Conservation (phyloP, 2,888 invertebrate genomes). For the Ceramica pisi region DNA sequence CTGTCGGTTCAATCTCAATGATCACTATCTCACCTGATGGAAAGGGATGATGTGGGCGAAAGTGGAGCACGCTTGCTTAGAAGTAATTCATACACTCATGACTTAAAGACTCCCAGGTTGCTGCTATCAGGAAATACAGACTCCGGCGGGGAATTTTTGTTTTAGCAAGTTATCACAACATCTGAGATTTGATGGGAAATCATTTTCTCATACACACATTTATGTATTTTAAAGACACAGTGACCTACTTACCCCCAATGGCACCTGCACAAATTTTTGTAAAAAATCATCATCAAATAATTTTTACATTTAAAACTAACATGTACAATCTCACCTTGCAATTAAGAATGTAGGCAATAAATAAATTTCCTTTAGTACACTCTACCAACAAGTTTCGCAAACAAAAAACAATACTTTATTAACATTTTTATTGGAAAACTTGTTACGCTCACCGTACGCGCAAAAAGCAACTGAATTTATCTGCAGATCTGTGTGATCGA, state of each 20-base stretch:
- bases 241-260: not conserved
- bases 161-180: not conserved
- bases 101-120: no score
- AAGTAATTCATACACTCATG: no score
- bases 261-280: conserved; percentile 17
- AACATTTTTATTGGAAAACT: conserved; percentile 69
- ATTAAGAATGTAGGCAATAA: conserved; percentile 53
- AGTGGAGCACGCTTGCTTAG: no score
- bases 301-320: conserved; percentile 53
- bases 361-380: conserved; percentile 58
- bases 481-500: conserved; percentile 41
- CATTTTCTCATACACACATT: not conserved
- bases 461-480: conserved; percentile 50
- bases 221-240: not conserved
- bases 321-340: conserved; percentile 48
- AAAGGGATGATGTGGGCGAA: no score
- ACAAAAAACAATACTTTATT: conserved; percentile 58
- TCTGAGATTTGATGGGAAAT: not conserved
- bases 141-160: no score
- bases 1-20: no score
- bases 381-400: conserved; percentile 47
- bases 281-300: conserved; percentile 32
- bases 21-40: no score
- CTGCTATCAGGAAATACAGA: no score
- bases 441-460: conserved; percentile 58